Evolutionary conservation across 2,888 invertebrate genomes (phyloP), one percentile per base, ranked within the genome.

Genomic region (Melinaea menophilus): DNA sequence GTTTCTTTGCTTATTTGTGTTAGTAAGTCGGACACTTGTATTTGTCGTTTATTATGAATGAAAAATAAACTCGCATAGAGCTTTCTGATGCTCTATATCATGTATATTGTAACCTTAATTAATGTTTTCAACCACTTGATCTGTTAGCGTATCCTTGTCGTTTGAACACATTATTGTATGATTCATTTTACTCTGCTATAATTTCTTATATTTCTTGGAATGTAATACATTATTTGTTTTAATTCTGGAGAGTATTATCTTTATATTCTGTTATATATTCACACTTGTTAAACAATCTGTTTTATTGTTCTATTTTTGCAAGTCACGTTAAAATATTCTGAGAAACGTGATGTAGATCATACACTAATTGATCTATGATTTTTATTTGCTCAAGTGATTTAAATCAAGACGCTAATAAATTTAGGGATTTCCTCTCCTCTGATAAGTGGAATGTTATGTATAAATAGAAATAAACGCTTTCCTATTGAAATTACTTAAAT

Each of bases 11-110:
- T 83, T 87, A 85, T 86, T 86, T 86, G 86, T 86, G 83, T 88
- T 87, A 81, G 88, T 88, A 82, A 87, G 80, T 80, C 83, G 79
- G 79, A 82, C 82, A 82, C 80, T 83, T 86, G 88, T 86, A 87
- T 89, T 85, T 84, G 87, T 89, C 86, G 84, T 86, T 82, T 80
- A 58, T 79, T 81, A 87, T 89, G 90, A 90, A 90, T 90, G 89
- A 86, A 88, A 84, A 86, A 86, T 86, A 86, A 86, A 86, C 80
- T 85, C 79, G 78, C 80, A 79, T 83, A 82, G 84, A 88, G 86
- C 88, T 88, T 90, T 90, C 80, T 84, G 88, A 80, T 79, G 80
- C 77, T 77, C 79, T 81, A 82, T 75, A 81, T 79, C 79, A 78
- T 84, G 86, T 82, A 79, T 81, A 81, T 79, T 80, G 84, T 88